Evolutionary conservation across 2,888 invertebrate genomes (phyloP), one percentile per base, ranked within the genome.

Genomic region (Mythimna loreyi): DNA sequence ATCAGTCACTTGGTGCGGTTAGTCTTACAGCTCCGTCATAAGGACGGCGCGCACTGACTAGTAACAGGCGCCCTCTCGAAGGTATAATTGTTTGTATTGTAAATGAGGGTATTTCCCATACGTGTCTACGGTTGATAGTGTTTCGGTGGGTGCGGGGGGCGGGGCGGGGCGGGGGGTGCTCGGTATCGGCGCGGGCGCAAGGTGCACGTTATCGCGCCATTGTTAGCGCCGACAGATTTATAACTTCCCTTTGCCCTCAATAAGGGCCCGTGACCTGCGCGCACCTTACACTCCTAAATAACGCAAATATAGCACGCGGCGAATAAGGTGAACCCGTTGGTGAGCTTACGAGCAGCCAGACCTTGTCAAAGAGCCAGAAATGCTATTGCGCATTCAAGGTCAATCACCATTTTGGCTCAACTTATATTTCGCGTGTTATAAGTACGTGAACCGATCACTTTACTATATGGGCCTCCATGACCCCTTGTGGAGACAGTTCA

Each of bases 191-290:
- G 89, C 91, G 82, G 87, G 88, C 89, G 93, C 92, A 94, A 94
- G 94, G 94, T 95, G 94, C 90, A 90, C 91, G 90, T 94, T 95
- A 96, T 95, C 95, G 95, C 92, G 85, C 93, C 92, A 96, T 96
- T 95, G 95, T 95, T 95, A 93, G 90, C 93, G 91, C 90, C 93
- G 93, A 94, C 94, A 95, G 95, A 95, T 96, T 96, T 96, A 96
- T 94, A 93, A 93, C 95, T 96, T 96, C 96, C 96, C 93, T 93
- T 95, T 94, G 96, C 90, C 95, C 96, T 93, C 92, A 94, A 96
- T 95, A 95, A 95, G 95, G 96, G 94, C 93, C 92, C 93, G 91
- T 92, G 94, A 95, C 93, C 94, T 91, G 91, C 74, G 83, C 82
- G 84, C 87, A 88, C 90, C 89, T 90, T 87, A 87, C 80, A 86